Evolutionary conservation across 2,888 invertebrate species (phyloP), one percentile per base, ranked within the genome.

Genomic region (Himalopsyche tibetana): DNA sequence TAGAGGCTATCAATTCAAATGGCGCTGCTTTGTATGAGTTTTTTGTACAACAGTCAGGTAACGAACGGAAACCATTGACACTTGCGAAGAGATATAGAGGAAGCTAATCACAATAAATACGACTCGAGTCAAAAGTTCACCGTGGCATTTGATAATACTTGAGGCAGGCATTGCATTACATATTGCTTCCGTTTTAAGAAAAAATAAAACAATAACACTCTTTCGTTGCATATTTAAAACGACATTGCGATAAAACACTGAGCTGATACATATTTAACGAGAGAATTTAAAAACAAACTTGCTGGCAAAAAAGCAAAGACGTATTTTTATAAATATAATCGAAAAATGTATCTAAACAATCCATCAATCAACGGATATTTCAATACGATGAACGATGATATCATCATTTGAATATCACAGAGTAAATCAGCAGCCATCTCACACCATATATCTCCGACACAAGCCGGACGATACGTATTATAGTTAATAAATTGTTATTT

Each of bases 31-130:
- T 63, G 63, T 63, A 63, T 63, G 63, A 63, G 15, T 63, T 19
- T 63, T 63, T 63, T 63, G 63, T 63, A n/a, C 63, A 63, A 28
- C 63, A 19, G 63, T 63, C 63, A 63, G 63, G 63, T 63, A 63
- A 63, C 63, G 63, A 28, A 63, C 63, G 63, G 63, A 63, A 63
- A 63, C 63, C 63, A 63, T 63, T 63, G 63, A 63, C 63, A 63
- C 63, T 63, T 63, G 63, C 63, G 63, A 63, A n/a, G 63, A 63
- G 63, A 63, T 63, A 63, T 63, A 28, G 63, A 63, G 63, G 63
- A 63, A 63, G 63, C 63, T 63, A 19, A 63, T 63, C 63, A 63
- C 63, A 63, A 63, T 63, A 63, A 63, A 63, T 63, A 19, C 63
- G 19, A 28, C 19, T 63, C 63, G 63, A 63, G 63, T 63, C 63